Base-by-base conservation (phyloP, 2,888 invertebrate genomes). In the Brachynemurus nebulosus region DNA sequence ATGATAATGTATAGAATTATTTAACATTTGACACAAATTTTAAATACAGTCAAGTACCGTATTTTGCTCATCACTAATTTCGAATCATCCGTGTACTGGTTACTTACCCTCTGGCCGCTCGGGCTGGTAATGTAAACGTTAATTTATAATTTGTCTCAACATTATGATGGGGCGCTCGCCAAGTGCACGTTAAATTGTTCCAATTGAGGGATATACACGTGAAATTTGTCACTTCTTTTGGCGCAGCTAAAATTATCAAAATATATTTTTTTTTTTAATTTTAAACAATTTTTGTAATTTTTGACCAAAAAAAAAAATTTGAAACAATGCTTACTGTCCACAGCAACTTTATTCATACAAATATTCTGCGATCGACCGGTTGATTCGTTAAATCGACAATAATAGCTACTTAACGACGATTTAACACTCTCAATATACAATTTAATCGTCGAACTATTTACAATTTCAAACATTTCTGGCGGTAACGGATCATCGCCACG, bases 151-250 rank as follows among this genome's bases (percentile, higher is more conserved):
- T 60, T 1, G 81, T 80, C 16, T 58, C 57, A 9, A 80, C 62
- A 49, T 67, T 72, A 60, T 76, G 65, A 19, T 67, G 55, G 1
- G 76, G 75, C 37, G 70, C 67, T 1, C 70, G 73, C 80, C 88
- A 90, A 2, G 75, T 70, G 58, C 90, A 91, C 11, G 73, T 78
- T 52, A 90, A 64, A 53, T 73, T 74, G 42, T 80, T 74, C 65
- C 82, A 80, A 59, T 89, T 84, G 50, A 72, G 66, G 9, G 85
- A 80, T 40, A 77, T 63, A 57, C 90, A 91, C 19, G 65, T 65
- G 55, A 90, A 86, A 59, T 85, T 76, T 7, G 65, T 62, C 2
- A 86, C 78, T 52, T 69, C 61, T 47, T 67, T 59, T 1, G 88
- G 88, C 44, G 71, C 66, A 33, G 60, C 76, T 76, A 57, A 39